Evolutionary conservation across 2,888 invertebrate genomes (phyloP), one percentile per base, ranked within the genome.

Genomic region (Eulithis testata): DNA sequence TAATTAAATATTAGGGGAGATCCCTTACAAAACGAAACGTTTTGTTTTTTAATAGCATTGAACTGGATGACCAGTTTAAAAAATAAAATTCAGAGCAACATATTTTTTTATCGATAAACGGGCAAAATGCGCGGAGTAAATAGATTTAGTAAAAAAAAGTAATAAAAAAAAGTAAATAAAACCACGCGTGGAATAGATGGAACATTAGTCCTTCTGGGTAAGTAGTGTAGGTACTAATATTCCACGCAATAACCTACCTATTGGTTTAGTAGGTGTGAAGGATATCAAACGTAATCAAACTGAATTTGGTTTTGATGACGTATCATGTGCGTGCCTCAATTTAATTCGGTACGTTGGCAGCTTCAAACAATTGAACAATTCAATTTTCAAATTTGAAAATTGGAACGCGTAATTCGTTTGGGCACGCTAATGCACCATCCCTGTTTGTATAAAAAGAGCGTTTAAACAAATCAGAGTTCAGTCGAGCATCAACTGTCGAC

Each of bases 301-400:
- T 5, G 4, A n/a, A 8, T 51, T 52, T 11, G 2, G 43, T 31
- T 59, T 60, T 52, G 45, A 27, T 52, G 45, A 53, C 52, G 21
- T 47, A 31, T 55, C 12, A 27, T 49, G 44, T 21, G 50, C 62
- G 60, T 21, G 11, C 49, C 45, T 31, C 21, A 49, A 21, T 65
- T 74, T 72, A 74, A 75, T 55, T 57, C 76, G 75, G 75, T 66
- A 71, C 64, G 65, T 66, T 76, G 66, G 67, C 70, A 65, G 67
- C 51, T 68, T 68, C 71, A 77, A 88, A 89, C 86, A 89, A 87
- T 84, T 81, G 79, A 79, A 79, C 84, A 83, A 89, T 87, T 87
- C 84, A 81, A 88, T 88, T 88, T 89, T 85, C 82, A 83, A 89
- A 88, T 87, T 81, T 83, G 81, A 84, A 87, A 89, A 87, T 87